Base-by-base conservation (phyloP, 2,113 vertebrate species). In the Vulpes lagopus region DNA sequence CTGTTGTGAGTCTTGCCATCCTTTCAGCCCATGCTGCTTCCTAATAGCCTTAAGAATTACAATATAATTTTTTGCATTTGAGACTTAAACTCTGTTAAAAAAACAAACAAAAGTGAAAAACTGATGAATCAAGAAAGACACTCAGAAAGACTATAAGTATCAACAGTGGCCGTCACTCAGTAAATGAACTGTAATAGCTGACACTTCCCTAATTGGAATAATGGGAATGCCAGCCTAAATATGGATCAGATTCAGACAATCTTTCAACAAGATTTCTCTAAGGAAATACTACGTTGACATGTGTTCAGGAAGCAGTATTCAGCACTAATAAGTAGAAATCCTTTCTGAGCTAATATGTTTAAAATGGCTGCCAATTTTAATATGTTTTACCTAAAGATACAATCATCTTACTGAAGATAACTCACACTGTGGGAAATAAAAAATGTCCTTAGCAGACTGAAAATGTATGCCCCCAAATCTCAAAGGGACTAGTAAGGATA, bases 291-390 rank as follows among this genome's bases (percentile, higher is more conserved):
- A 82, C 43, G 23, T 22, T 60, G 27, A 64, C 57, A 60, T 22
- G 57, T 85, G 64, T 95, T 96, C 67, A 94, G 14, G 65, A 88
- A 49, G 43, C 30, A 62, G 7, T 38, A 43, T 84, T 91, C 74
- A 90, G 16, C 20, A 67, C 30, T 35, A 95, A 97, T 53, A 78
- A 69, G 11, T 64, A 78, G 53, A 96, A 97, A 87, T 94, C 64
- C 32, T 73, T 97, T 94, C 60, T 91, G 8, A 27, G 35, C 82
- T 97, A 94, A 90, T 60, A 89, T 64, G 11, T 84, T 98, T 97
- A 94, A 91, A 60, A 83, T 38, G 78, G 43, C 84, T 98, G 59
- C 74, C 95, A 95, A 64, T 94, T 97, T 97, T 96, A 96, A 95
- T 97, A 57, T 88, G 51, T 60, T 96, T 98, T 96, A 93, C 25